A percentile compares a stretch with the other conserved stretches of the same genome.
phyloP scores from a whole-genome alignment of 2,888 invertebrate species.

The Myopa tessellatipennis region DNA sequence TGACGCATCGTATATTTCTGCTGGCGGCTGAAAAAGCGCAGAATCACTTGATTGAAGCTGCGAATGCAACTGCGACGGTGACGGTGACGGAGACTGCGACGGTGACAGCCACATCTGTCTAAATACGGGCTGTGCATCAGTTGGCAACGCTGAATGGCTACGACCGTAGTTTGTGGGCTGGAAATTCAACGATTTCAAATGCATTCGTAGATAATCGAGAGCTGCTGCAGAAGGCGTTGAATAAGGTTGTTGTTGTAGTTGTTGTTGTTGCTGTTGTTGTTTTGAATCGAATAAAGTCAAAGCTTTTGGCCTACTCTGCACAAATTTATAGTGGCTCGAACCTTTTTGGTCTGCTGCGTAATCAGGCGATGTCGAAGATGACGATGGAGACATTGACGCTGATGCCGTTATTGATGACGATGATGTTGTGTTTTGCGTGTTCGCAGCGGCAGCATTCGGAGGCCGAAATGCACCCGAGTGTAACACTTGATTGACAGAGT shows the following conservation, averaged over 20 bases:
- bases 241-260: background rate
- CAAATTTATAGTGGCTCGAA: slow-evolving; percentile 61
- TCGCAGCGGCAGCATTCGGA: too few relatives aligned
- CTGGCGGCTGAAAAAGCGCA: background rate
- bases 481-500: too few relatives aligned
- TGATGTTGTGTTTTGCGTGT: background rate
- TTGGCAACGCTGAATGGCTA: background rate
- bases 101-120: background rate
- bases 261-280: slow-evolving; percentile 4
- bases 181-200: slow-evolving; percentile 36
- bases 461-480: too few relatives aligned
- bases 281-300: slow-evolving; percentile 40
- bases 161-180: background rate
- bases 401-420: background rate
- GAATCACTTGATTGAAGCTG: background rate
- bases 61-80: background rate
- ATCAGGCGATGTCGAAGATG: slow-evolving; percentile 46
- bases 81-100: background rate
- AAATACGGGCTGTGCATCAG: background rate
- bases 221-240: background rate
- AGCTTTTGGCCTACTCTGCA: slow-evolving; percentile 60
- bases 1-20: background rate
- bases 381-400: background rate
- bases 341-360: slow-evolving; percentile 66
- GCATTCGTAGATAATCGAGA: slow-evolving; percentile 35